phyloP scores from a whole-genome alignment of 2,888 invertebrate genomes.

The Notodonta ziczac region DNA sequence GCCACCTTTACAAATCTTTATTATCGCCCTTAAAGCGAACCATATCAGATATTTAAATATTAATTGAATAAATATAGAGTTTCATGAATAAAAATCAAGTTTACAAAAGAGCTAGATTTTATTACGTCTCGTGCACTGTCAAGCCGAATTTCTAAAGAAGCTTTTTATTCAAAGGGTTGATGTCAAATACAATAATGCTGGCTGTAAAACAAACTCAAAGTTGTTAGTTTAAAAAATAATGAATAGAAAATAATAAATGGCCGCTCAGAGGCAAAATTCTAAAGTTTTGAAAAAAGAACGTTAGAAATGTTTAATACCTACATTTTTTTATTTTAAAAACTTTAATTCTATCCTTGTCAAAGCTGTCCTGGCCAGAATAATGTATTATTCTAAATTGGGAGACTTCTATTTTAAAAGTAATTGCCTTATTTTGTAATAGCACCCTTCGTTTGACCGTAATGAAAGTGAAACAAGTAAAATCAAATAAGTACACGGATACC shows the following conservation, averaged over 20 bases:
- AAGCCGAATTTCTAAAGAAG: neutral
- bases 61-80: neutral
- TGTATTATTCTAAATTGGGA: no score
- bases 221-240: neutral
- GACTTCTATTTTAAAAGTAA: no score
- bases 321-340: no score
- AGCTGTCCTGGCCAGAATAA: neutral
- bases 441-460: no score
- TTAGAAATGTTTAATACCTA: conserved; percentile 24
- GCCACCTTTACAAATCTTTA: conserved; percentile 29
- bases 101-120: neutral
- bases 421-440: conserved; percentile 32
- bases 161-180: neutral
- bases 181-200: conserved; percentile 3
- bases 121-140: neutral
- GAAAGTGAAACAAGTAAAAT: no score
- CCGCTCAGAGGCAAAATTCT: neutral
- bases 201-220: neutral
- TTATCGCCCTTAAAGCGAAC: conserved; percentile 12
- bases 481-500: no score
- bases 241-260: neutral
- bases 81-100: neutral
- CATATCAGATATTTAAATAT: neutral
- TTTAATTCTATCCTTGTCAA: neutral
- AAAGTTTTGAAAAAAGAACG: neutral